Conservation (phyloP, 2,888 invertebrate species). For the Diogma glabrata region DNA sequence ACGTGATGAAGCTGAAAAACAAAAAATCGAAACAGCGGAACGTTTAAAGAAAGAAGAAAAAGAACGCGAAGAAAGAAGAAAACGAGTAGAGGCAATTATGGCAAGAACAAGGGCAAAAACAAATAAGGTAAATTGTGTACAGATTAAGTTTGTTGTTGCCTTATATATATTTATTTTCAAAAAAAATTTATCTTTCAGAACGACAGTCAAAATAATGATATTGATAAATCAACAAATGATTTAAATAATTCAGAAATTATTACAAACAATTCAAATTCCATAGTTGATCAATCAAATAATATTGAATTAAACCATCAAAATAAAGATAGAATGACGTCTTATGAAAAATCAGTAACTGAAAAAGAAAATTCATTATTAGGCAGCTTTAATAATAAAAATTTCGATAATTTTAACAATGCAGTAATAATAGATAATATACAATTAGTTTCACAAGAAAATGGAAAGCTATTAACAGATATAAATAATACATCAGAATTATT, state of each 20-base stretch:
- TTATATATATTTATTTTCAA: too few species aligned
- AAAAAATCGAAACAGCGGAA: conserved; percentile 73
- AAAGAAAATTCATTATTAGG: conserved; percentile 27
- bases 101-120: conserved; percentile 55
- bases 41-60: conserved; percentile 75
- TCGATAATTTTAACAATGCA: background rate
- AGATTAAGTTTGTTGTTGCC: too few species aligned
- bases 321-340: conserved; percentile 18
- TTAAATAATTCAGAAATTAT: background rate
- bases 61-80: conserved; percentile 76
- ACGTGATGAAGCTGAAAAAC: conserved; percentile 74
- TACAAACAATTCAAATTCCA: conserved; percentile 9
- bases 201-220: conserved; percentile 11
- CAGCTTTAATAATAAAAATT: conserved; percentile 14
- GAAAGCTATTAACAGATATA: conserved; percentile 3
- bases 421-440: background rate
- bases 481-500: conserved; percentile 6
- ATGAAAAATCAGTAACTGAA: conserved; percentile 36
- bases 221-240: background rate
- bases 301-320: background rate
- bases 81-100: conserved; percentile 89
- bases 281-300: conserved; percentile 3
- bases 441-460: conserved; percentile 3
- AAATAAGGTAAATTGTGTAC: background rate
- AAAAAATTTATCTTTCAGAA: too few species aligned